Conservation (phyloP, 1,140 invertebrate genomes). For the Calliopsis andreniformis region DNA sequence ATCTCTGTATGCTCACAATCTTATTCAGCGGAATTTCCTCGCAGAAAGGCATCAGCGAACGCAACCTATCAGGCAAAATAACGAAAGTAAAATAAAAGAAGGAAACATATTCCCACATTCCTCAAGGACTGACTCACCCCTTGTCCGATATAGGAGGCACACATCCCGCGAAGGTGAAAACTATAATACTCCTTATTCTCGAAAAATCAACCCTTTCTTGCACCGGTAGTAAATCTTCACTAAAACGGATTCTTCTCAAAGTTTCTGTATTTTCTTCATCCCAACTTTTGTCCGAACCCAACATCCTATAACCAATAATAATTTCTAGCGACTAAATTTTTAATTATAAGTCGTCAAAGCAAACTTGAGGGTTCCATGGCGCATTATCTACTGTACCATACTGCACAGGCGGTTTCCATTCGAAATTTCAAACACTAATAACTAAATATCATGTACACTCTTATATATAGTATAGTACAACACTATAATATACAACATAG, state of each 20-base stretch:
- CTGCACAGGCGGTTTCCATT: too few species aligned
- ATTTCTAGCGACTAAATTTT: background rate
- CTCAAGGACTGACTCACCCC: slow-evolving; percentile 36
- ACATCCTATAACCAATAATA: background rate
- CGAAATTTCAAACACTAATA: too few species aligned
- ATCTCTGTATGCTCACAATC: slow-evolving; percentile 42
- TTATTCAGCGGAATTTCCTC: slow-evolving; percentile 34
- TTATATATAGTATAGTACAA: too few species aligned
- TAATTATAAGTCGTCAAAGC: background rate
- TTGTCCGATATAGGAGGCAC: slow-evolving; percentile 30
- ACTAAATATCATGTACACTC: too few species aligned
- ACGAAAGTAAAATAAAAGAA: background rate
- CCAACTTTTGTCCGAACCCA: background rate
- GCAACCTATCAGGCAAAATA: slow-evolving; percentile 49
- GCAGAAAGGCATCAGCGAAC: slow-evolving; percentile 57
- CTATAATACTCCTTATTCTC: slow-evolving; percentile 14
- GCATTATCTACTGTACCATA: too few species aligned
- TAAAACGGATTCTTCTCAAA: too few species aligned
- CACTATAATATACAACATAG: too few species aligned
- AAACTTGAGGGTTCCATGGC: too few species aligned
- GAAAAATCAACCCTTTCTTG: too few species aligned
- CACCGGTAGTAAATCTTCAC: too few species aligned
- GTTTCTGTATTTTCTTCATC: background rate
- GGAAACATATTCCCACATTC: too few species aligned
- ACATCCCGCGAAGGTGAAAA: slow-evolving; percentile 61